Percentiles rank a stretch among this genome's conserved stretches.
phyloP scores from a whole-genome alignment of 1,140 invertebrate genomes.

The Galleria mellonella region DNA sequence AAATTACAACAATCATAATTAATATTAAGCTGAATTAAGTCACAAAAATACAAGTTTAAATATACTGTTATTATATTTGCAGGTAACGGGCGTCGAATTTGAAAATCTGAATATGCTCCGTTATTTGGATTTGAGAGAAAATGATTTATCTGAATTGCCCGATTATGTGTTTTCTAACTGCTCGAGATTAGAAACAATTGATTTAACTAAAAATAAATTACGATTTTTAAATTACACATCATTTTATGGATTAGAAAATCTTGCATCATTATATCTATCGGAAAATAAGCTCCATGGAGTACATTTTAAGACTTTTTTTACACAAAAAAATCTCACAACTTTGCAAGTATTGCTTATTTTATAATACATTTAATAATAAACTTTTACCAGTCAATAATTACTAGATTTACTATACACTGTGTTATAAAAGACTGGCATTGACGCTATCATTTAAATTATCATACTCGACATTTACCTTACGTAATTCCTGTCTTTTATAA shows the following conservation, averaged over 20 bases:
- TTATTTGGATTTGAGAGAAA: constrained; percentile 62
- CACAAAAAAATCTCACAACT: constrained; percentile 62
- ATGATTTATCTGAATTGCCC: constrained; percentile 73
- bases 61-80: constrained; percentile 16
- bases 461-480: no score
- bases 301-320: constrained; percentile 63
- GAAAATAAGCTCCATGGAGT: constrained; percentile 65
- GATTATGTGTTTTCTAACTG: constrained; percentile 75
- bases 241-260: constrained; percentile 53
- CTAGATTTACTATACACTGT: no score
- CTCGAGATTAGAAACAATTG: constrained; percentile 72
- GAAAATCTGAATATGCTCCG: constrained; percentile 45
- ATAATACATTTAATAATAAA: background rate
- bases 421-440: no score
- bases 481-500: no score
- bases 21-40: no score
- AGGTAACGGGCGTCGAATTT: constrained; percentile 63
- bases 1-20: no score
- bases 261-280: constrained; percentile 56
- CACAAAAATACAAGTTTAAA: no score
- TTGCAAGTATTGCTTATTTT: constrained; percentile 47
- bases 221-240: constrained; percentile 58
- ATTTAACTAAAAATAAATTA: constrained; percentile 77
- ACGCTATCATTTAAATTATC: no score
- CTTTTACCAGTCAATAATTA: no score